Conservation (phyloP, 64 coral and sea anemone genomes). For the Dendrophyllia cribrosa region DNA sequence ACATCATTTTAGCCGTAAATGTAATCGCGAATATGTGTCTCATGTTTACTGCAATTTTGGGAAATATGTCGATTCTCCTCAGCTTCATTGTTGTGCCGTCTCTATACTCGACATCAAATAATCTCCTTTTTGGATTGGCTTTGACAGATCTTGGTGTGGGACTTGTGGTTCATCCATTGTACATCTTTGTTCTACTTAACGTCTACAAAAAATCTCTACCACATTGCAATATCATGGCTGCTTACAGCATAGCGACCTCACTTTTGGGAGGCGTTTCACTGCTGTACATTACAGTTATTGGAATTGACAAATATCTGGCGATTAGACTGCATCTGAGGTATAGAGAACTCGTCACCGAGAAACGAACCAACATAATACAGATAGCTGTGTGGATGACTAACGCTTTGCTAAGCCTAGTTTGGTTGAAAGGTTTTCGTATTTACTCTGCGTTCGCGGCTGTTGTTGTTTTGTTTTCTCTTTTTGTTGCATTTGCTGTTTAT, state of each 20-base stretch:
- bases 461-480: not conserved
- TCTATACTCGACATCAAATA: not conserved
- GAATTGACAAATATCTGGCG: conserved; percentile 7
- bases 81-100: conserved; percentile 4
- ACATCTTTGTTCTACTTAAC: not conserved
- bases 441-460: not conserved
- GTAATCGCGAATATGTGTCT: not conserved
- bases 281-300: not conserved
- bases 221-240: not conserved
- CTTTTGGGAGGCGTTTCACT: not conserved
- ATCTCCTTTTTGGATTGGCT: not conserved
- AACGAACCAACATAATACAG: not conserved
- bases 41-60: not conserved
- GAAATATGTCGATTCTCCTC: conserved; percentile 8
- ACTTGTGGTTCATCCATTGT: conserved; percentile 18
- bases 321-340: conserved; percentile 14
- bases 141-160: conserved; percentile 28
- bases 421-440: conserved; percentile 7
- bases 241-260: not conserved
- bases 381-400: not conserved
- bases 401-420: not conserved
- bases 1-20: not conserved
- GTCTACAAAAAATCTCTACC: not conserved
- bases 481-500: conserved; percentile 8
- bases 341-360: not conserved